A percentile compares a stretch with the other conserved stretches of the same genome.
phyloP scores from a whole-genome alignment of 2,113 vertebrate genomes.

The Crypturellus undulatus region DNA sequence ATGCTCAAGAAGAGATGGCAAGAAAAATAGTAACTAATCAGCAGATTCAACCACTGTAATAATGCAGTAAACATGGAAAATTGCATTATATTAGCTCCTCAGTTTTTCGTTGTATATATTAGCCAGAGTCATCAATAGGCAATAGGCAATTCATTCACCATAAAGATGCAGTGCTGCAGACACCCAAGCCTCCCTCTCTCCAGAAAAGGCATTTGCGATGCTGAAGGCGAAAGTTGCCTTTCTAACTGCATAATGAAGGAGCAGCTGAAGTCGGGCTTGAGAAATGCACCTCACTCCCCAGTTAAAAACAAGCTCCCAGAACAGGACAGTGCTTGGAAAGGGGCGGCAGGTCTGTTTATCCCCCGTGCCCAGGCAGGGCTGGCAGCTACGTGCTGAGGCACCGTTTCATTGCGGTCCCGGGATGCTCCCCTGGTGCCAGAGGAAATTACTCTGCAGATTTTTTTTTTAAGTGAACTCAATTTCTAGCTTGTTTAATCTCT shows the following conservation, averaged over 20 bases:
- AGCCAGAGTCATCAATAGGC: slow-evolving; percentile 19
- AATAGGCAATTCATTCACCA: not conserved
- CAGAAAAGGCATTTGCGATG: not conserved
- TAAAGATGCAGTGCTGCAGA: not conserved
- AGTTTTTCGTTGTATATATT: not conserved
- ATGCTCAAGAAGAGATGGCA: slow-evolving; percentile 14
- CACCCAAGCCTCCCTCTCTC: not conserved
- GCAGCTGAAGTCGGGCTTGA: not conserved
- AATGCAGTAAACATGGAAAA: slow-evolving; percentile 55
- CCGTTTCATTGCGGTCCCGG: not conserved
- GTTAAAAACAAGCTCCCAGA: not conserved
- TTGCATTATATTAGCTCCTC: slow-evolving; percentile 42
- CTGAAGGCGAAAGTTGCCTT: slow-evolving; percentile 13
- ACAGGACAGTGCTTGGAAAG: not conserved
- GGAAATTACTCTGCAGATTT: not conserved
- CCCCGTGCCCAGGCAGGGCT: not conserved
- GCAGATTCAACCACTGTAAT: slow-evolving; percentile 39
- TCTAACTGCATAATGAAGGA: not conserved
- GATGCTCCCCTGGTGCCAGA: not conserved
- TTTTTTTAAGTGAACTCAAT: not conserved
- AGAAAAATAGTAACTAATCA: slow-evolving; percentile 53
- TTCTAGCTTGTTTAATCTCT: slow-evolving; percentile 12
- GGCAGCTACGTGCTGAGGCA: not conserved
- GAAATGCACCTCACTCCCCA: fast-evolving
- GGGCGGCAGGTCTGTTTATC: not conserved